These are phyloP conservation scores for Blastobasis adustella DNA, from an alignment of 2,888 invertebrate genomes.

Conservation along the genomic window DNA sequence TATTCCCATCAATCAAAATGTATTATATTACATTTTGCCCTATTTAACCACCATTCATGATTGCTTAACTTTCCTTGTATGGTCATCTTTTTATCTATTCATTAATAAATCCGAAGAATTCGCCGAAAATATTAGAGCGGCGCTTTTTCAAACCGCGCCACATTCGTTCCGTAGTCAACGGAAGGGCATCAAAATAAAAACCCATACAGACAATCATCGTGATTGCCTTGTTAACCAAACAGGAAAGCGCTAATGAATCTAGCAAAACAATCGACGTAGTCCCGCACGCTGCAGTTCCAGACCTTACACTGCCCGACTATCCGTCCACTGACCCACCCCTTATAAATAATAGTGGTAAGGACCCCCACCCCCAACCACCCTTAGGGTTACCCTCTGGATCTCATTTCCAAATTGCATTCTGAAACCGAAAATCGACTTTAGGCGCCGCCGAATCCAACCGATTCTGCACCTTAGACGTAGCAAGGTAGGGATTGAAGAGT, in stretches of 20 bases:
- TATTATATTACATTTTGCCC: no score
- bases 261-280: slow-evolving; percentile 56
- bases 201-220: no score
- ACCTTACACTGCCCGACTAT: slow-evolving; percentile 43
- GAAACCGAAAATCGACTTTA: slow-evolving; percentile 69
- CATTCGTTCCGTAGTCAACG: no score
- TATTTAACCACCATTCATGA: no score
- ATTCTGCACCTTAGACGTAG: slow-evolving; percentile 27
- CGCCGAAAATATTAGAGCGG: no score
- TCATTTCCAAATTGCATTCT: slow-evolving; percentile 74
- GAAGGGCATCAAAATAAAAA: no score
- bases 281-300: slow-evolving; percentile 48
- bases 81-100: no score
- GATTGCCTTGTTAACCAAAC: no score
- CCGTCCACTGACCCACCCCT: slow-evolving; percentile 68
- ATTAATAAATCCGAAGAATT: no score
- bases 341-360: slow-evolving; percentile 73
- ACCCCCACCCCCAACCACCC: slow-evolving; percentile 52
- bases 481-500: slow-evolving; percentile 22
- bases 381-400: slow-evolving; percentile 67
- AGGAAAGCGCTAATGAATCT: slow-evolving; percentile 39
- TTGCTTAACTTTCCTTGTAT: no score
- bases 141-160: no score
- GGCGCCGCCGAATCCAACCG: slow-evolving; percentile 24
- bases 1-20: no score